Evolutionary conservation across 2,113 vertebrate genomes (phyloP), one percentile per base, ranked within the genome.

Genomic region (Mormyrus iriodes): DNA sequence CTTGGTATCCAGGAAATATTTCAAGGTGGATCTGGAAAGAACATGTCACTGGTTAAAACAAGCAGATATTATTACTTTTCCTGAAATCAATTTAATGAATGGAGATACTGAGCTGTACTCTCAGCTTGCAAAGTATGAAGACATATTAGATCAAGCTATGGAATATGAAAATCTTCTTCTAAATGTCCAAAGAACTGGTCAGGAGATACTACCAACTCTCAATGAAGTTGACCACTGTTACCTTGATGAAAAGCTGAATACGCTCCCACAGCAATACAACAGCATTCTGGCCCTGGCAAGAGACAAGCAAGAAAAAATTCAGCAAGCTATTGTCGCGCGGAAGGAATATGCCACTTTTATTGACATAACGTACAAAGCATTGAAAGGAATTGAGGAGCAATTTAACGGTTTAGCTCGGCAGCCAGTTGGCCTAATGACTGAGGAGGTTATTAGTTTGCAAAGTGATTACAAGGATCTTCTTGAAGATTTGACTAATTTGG

Each of bases 21-120:
- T 99, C 91, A 97, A 98, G 93, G 96, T 98, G 85, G 98, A 99
- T 93, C 95, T 99, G 88, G 97, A 99, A 91, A 98, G 98, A 94
- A 97, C 95, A 19, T 97, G 97, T 87, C 96, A 96, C 65, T 99
- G 98, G 98, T 91, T 99, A 82, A 97, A 97, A 89, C 95, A 94
- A 91, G 96, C 97, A 86, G 98, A 99, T 90, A 96, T 96, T 73
- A 84, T 98, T 88, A 99, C 98, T 1, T 99, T 99, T 91, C 96
- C 97, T 2, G 97, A 98, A 93, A 95, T 99, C 91, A 97, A 95
- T 93, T 95, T 99, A 12, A 97, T 96, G 94, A 95, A 95, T 83
- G 93, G 94, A 87, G 95, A 96, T 1, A 55, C 94, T 0, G 97
- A 98, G 88, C 93, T 99, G 17, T 95, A 97, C 3, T 90, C 91